Percentiles rank a stretch among this genome's conserved stretches.
These are phyloP conservation scores for Sander vitreus DNA, from an alignment of 2,113 vertebrate species.

Conservation along the genomic window DNA sequence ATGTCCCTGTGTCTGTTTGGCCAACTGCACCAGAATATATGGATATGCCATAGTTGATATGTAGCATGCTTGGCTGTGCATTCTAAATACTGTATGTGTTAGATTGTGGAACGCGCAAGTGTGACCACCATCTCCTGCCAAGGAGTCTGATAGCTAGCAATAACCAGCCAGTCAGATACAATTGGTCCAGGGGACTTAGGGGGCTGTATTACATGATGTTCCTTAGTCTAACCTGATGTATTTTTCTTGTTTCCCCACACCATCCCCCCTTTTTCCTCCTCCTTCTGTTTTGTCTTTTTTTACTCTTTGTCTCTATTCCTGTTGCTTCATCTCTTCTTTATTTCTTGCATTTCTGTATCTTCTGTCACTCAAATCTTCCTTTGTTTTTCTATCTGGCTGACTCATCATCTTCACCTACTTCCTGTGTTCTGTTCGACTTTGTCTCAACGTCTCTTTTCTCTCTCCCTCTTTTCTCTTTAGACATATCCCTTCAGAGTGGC, in stretches of 20 bases:
- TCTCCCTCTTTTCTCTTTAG: conserved; percentile 80
- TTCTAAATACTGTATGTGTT: conserved; percentile 62
- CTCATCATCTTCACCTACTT: not conserved
- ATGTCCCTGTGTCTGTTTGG: conserved; percentile 46
- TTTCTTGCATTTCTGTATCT: not conserved
- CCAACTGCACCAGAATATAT: conserved; percentile 63
- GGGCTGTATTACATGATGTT: conserved; percentile 43
- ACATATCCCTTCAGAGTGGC: conserved; percentile 87
- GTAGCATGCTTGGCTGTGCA: conserved; percentile 64
- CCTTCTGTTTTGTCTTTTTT: not conserved
- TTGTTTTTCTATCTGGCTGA: not conserved
- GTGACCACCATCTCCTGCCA: conserved; percentile 57
- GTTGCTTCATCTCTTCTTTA: not conserved
- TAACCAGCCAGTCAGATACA: conserved; percentile 66
- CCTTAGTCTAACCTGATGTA: conserved; percentile 16
- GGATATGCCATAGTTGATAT: conserved; percentile 61
- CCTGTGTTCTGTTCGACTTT: not conserved
- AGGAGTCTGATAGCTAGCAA: conserved; percentile 45
- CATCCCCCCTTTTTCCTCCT: not conserved
- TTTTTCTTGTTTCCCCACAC: not conserved
- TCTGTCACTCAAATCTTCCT: not conserved
- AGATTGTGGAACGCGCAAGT: conserved; percentile 46
- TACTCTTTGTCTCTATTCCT: not conserved
- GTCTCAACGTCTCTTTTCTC: conserved; percentile 14
- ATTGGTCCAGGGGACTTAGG: conserved; percentile 39